Conservation (phyloP, 2,888 invertebrate genomes). For the Bombyx huttoni region DNA sequence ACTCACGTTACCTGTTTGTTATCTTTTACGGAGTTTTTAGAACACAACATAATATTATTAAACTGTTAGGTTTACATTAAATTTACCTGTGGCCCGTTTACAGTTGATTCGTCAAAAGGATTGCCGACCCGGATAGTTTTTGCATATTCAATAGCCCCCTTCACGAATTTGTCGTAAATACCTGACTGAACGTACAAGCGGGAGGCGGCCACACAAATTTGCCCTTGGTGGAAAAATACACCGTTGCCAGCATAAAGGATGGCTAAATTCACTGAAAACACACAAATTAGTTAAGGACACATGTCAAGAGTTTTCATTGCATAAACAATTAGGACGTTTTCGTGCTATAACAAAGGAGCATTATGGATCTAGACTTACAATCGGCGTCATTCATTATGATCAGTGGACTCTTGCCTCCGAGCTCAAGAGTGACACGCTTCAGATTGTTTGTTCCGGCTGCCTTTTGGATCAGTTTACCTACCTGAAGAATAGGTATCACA, state of each 20-base stretch:
- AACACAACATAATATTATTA: background rate
- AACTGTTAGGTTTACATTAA: background rate
- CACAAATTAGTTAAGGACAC: background rate
- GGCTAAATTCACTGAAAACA: constrained; percentile 27
- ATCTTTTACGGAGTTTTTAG: too few species aligned
- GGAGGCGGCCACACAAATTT: constrained; percentile 40
- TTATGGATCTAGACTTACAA: constrained; percentile 53
- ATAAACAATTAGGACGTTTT: constrained; percentile 21
- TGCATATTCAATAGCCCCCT: constrained; percentile 77
- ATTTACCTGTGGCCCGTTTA: constrained; percentile 33
- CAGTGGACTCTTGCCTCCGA: constrained; percentile 91
- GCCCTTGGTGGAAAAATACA: constrained; percentile 37
- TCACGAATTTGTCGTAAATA: constrained; percentile 88
- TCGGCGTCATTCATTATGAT: constrained; percentile 85
- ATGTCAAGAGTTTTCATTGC: background rate
- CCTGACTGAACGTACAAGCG: constrained; percentile 40
- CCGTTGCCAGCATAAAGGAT: constrained; percentile 28
- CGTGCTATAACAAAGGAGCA: too few species aligned
- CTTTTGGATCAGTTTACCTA: constrained; percentile 74
- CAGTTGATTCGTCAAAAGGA: constrained; percentile 19
- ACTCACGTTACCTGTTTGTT: too few species aligned
- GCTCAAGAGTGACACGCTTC: constrained; percentile 85
- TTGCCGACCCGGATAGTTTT: constrained; percentile 77
- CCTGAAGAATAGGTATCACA: constrained; percentile 26
- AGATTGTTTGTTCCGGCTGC: constrained; percentile 83